A percentile compares a stretch with the other conserved stretches of the same genome.
These are phyloP conservation scores for Aplochiton taeniatus DNA, from an alignment of 2,797 vertebrate genomes.

Conservation along the genomic window DNA sequence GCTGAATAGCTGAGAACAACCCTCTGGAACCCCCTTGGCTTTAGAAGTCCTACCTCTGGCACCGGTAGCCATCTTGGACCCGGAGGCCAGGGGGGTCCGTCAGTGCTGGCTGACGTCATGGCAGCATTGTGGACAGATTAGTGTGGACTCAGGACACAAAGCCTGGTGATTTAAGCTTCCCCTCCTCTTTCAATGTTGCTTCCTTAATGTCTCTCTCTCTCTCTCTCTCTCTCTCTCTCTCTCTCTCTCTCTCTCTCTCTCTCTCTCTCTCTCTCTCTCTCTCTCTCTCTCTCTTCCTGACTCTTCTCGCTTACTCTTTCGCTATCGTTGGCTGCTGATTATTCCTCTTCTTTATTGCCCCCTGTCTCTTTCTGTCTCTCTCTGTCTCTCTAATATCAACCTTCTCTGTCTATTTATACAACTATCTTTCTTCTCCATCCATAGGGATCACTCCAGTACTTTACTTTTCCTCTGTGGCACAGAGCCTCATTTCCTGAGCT, in stretches of 20 bases:
- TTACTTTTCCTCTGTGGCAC: constrained; percentile 50
- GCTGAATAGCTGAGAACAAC: constrained; percentile 59
- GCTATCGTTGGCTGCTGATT: constrained; percentile 1
- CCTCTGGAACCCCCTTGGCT: constrained; percentile 40
- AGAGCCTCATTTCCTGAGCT: constrained; percentile 64
- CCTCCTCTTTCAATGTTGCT: constrained; percentile 23
- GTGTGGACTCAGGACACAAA: constrained; percentile 55
- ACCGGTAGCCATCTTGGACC: constrained; percentile 59
- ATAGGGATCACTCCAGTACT: constrained; percentile 30
- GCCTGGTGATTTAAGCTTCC: constrained; percentile 29
- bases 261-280: constrained; percentile 30
- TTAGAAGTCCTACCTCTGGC: constrained; percentile 56
- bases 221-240: constrained; percentile 18
- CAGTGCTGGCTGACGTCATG: constrained; percentile 63
- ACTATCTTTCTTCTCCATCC: constrained; percentile 26
- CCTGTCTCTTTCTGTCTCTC: constrained; percentile 18
- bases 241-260: constrained; percentile 6
- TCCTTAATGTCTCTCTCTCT: constrained; percentile 16
- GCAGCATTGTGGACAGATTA: constrained; percentile 71
- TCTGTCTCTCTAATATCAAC: constrained; percentile 6
- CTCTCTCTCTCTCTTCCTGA: constrained; percentile 19
- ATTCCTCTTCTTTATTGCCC: not conserved
- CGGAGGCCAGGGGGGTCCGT: constrained; percentile 23
- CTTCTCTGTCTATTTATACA: constrained; percentile 31
- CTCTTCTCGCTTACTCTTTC: not conserved